Evolutionary conservation across 2,797 vertebrate genomes (phyloP).

Genomic region (Atherinosoma microstoma): DNA sequence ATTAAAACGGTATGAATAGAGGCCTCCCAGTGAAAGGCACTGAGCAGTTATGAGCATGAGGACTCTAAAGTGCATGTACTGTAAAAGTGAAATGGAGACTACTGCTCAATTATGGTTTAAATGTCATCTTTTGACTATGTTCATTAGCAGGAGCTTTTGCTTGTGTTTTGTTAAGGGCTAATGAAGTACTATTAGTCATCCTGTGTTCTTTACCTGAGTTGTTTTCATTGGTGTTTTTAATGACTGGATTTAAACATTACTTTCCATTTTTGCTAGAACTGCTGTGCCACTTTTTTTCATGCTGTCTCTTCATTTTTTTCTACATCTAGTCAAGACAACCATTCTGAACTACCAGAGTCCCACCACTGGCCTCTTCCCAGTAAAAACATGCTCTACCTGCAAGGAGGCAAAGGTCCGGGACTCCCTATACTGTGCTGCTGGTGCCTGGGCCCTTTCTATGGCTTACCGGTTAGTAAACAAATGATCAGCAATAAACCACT

Average conservation of each 20-base stretch:
- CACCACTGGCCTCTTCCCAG: slow-evolving; percentile 93
- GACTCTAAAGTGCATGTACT: background rate
- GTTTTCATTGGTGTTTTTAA: background rate
- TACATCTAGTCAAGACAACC: slow-evolving; percentile 89
- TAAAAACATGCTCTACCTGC: slow-evolving; percentile 87
- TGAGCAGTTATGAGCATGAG: background rate
- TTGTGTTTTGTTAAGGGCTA: background rate
- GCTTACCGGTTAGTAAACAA: slow-evolving; percentile 89
- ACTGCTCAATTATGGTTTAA: background rate
- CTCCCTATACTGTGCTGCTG: slow-evolving; percentile 94
- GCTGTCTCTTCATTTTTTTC: slow-evolving; percentile 28
- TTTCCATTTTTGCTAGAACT: slow-evolving; percentile 5
- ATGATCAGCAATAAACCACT: background rate
- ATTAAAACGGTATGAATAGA: background rate
- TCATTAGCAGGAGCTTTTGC: background rate
- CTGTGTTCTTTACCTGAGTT: background rate
- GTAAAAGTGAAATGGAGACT: background rate
- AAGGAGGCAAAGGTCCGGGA: slow-evolving; percentile 92
- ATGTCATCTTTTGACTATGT: background rate
- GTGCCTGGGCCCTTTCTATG: slow-evolving; percentile 91
- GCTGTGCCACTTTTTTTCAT: background rate
- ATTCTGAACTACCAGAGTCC: slow-evolving; percentile 93
- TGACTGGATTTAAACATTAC: background rate
- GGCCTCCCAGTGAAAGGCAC: background rate
- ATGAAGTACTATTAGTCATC: background rate